A percentile compares a stretch with the other conserved stretches of the same genome.
phyloP scores from a whole-genome alignment of 2,113 vertebrate species.

The Stigmatopora argus region DNA sequence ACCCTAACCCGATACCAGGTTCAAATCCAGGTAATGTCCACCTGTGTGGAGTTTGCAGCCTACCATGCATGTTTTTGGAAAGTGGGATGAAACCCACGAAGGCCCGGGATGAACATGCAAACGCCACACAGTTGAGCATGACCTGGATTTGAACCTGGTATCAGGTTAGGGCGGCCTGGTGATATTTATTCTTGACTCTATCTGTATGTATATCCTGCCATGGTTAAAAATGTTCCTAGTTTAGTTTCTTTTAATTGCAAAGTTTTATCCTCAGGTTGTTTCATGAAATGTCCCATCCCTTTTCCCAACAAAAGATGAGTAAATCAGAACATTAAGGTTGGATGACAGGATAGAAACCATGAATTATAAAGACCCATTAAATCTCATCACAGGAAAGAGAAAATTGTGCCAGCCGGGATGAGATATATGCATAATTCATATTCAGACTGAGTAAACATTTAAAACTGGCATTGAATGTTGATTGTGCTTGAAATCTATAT shows the following conservation, averaged over 20 bases:
- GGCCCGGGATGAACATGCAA: too few relatives aligned
- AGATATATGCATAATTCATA: slow-evolving; percentile 35
- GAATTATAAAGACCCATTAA: slow-evolving; percentile 41
- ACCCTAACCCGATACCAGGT: too few relatives aligned
- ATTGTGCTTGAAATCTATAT: not conserved
- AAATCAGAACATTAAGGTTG: slow-evolving; percentile 33
- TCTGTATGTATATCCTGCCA: slow-evolving; percentile 15
- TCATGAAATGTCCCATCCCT: slow-evolving; percentile 30
- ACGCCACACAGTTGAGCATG: too few relatives aligned
- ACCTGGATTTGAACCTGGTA: too few relatives aligned
- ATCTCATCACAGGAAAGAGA: slow-evolving; percentile 19
- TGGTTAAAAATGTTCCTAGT: slow-evolving; percentile 16
- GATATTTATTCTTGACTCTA: slow-evolving; percentile 30
- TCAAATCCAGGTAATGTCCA: too few relatives aligned
- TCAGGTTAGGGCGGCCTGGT: not conserved
- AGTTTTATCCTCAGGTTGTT: slow-evolving; percentile 33
- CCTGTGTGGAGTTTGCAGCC: too few relatives aligned
- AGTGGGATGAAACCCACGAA: too few relatives aligned
- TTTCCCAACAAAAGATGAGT: slow-evolving; percentile 22
- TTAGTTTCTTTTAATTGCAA: slow-evolving; percentile 40
- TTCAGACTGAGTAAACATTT: slow-evolving; percentile 12
- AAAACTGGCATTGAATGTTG: slow-evolving; percentile 15
- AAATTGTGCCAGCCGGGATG: slow-evolving; percentile 4
- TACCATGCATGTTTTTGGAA: too few relatives aligned
- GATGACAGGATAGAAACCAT: slow-evolving; percentile 15